phyloP scores from a whole-genome alignment of 2,113 vertebrate genomes.

The Todiramphus saurophagus region DNA sequence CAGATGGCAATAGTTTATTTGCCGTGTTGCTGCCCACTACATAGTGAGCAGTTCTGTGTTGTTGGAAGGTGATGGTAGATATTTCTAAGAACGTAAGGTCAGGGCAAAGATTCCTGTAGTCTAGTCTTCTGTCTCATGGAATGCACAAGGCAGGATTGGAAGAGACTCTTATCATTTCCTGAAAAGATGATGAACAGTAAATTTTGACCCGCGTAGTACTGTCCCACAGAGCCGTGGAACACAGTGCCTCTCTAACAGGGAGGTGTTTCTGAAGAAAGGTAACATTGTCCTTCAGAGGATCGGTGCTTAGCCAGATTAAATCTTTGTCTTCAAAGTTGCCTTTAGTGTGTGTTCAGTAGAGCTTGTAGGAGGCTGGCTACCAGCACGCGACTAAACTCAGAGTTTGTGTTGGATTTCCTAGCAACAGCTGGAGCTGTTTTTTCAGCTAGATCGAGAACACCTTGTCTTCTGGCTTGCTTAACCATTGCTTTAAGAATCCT shows the following conservation, averaged over 20 bases:
- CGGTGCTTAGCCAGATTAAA: neutral
- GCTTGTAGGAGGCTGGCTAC: neutral
- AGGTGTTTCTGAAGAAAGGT: neutral
- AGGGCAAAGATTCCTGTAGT: neutral
- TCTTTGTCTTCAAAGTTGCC: neutral
- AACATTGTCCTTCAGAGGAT: neutral
- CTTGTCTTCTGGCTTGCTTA: neutral
- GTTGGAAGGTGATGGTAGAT: neutral
- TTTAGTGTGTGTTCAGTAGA: neutral
- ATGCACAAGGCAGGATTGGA: neutral
- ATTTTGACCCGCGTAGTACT: neutral
- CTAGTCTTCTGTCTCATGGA: neutral
- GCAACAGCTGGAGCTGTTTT: neutral
- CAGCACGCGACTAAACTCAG: neutral
- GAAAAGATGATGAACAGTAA: neutral
- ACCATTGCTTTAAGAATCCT: neutral
- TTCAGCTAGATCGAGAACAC: neutral
- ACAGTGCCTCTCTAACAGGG: neutral
- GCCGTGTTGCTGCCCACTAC: neutral
- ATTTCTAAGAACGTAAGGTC: neutral
- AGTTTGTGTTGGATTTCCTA: slow-evolving; percentile 23
- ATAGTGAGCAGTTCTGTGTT: neutral
- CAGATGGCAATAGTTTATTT: neutral
- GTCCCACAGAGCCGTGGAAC: neutral
- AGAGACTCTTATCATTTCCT: neutral